Evolutionary conservation across 2,113 vertebrate genomes (phyloP).

Genomic region (Alligator mississippiensis): DNA sequence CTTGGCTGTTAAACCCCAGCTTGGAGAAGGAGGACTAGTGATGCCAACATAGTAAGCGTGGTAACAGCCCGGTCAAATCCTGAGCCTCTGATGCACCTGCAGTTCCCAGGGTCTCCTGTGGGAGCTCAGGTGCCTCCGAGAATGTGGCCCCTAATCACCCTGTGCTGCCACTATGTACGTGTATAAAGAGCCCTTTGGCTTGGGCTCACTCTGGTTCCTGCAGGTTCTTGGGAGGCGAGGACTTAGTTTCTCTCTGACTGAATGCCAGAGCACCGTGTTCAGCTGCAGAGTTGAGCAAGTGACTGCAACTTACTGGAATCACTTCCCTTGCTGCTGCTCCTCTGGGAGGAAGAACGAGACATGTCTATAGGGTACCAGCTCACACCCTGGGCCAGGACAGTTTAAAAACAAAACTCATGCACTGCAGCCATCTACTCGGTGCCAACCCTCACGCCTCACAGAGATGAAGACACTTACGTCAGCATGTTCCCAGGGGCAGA

Average conservation of each 20-base stretch:
- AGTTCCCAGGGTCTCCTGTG: not conserved
- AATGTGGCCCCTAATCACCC: not conserved
- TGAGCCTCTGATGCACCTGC: not conserved
- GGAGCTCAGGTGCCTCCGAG: not conserved
- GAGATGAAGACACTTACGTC: constrained; percentile 79
- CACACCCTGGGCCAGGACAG: not conserved
- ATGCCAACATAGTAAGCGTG: not conserved
- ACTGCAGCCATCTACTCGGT: not conserved
- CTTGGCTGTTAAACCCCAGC: not conserved
- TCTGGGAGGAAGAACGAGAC: not conserved
- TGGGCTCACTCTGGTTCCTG: not conserved
- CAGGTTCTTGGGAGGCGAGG: not conserved
- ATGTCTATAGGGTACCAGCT: not conserved
- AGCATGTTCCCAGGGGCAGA: constrained; percentile 83
- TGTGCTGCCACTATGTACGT: not conserved
- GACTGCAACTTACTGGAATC: not conserved
- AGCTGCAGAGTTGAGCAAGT: not conserved
- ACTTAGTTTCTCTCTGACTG: not conserved
- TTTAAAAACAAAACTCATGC: not conserved
- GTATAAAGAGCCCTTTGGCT: not conserved
- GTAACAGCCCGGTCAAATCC: not conserved
- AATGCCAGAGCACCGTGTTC: not conserved
- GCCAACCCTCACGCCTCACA: fast-evolving
- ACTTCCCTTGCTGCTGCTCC: not conserved
- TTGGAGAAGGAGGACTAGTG: not conserved